Evolutionary conservation across 2,888 invertebrate species (phyloP), one percentile per base, ranked within the genome.

Genomic region (Rugalucina vietnamica): DNA sequence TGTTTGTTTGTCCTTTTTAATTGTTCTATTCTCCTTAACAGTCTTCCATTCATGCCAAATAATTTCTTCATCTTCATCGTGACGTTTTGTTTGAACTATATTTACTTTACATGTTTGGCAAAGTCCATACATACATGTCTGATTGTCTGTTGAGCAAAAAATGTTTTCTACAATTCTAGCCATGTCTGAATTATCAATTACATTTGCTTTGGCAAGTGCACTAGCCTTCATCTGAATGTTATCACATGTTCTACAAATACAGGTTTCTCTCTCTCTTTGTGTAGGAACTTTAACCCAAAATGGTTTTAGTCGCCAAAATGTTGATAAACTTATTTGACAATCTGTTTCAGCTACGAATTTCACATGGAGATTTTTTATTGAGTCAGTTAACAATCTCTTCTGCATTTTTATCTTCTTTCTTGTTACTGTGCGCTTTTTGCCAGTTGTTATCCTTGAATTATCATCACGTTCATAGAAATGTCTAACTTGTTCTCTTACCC

Each of bases 221-320:
- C 80, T 72, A n/a, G 79, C 81, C 72, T 81, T 79, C 57, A 79
- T 78, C 49, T 80, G 49, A 1, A 71, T 29, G 39, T 86, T 88
- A 43, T 84, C 84, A 70, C 83, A 83, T 29, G 77, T 78, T 76
- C 84, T 88, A 50, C 86, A 88, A 10, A 84, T 74, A 49, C 88
- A 84, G 32, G 86, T 88, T 18, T 88, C 50, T 32, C 79, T 72
- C 32, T 88, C 86, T 14, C 50, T 71, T 14, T 79, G 74, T 60
- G 76, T 75, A 14, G 82, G 75, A 57, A 10, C 50, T 65, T 29
- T 43, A 1, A 84, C 80, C 81, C 84, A 86, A 43, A 88, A 84
- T 5, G 86, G 88, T 29, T 57, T 76, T 5, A 79, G 69, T 24
- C 78, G 71, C 34, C 84, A 84, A 73, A 88, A 88, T 37, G 76